phyloP scores from a whole-genome alignment of 2,113 vertebrate species.

The Oxyura jamaicensis region DNA sequence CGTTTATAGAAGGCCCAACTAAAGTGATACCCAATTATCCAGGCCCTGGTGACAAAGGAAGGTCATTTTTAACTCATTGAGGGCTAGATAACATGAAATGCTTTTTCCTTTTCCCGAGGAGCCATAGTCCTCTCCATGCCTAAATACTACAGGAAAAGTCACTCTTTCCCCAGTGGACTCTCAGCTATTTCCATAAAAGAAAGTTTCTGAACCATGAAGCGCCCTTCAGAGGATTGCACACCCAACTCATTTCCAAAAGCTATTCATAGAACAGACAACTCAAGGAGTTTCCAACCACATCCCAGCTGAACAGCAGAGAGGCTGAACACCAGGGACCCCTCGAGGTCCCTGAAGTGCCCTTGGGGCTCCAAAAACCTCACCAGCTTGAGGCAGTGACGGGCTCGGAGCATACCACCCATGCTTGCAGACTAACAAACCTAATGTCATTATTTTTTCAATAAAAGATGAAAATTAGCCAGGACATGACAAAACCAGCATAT shows the following conservation, averaged over 20 bases:
- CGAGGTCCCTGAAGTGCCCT: too few relatives aligned
- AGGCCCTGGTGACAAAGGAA: background rate
- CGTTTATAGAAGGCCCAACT: background rate
- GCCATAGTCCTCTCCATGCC: background rate
- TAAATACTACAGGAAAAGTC: background rate
- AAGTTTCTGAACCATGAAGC: background rate
- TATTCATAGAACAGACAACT: background rate
- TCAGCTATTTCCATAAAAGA: background rate
- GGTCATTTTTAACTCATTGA: background rate
- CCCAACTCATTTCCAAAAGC: background rate
- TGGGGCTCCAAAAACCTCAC: background rate
- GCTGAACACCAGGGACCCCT: background rate
- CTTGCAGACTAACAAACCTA: background rate
- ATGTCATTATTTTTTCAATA: background rate
- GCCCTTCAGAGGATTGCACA: background rate
- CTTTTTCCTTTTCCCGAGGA: background rate
- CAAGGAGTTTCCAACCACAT: background rate
- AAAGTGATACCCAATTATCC: background rate
- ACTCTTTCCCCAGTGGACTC: background rate
- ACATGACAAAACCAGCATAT: rapidly evolving
- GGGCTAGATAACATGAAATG: background rate
- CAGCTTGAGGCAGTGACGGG: background rate
- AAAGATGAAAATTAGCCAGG: background rate
- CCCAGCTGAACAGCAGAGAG: background rate
- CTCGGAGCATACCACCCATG: background rate